phyloP scores from a whole-genome alignment of 2,113 vertebrate genomes.

The Dendrocopos noguchii region DNA sequence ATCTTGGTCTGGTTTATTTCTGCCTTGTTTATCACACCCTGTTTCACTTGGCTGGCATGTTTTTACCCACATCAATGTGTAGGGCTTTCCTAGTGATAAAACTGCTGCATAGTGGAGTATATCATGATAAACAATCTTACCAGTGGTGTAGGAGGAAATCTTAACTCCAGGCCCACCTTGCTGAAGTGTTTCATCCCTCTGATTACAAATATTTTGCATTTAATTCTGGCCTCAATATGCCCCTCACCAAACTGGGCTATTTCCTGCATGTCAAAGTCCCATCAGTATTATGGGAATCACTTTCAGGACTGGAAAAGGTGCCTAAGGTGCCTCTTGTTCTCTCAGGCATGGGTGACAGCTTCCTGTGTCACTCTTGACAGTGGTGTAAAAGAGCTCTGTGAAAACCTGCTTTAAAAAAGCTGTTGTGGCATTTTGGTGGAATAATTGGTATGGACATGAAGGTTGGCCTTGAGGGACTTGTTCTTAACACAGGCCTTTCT shows the following conservation, averaged over 20 bases:
- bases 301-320: not conserved
- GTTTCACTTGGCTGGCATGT: not conserved
- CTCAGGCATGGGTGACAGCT: not conserved
- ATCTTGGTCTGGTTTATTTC: not conserved
- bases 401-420: not conserved
- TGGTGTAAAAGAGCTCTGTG: not conserved
- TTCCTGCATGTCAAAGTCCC: not conserved
- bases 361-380: not conserved
- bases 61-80: not conserved
- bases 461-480: not conserved
- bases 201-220: not conserved
- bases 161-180: not conserved
- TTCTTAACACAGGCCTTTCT: not conserved
- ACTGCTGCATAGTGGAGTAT: not conserved
- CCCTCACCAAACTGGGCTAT: not conserved
- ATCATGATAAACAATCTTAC: not conserved
- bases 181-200: not conserved
- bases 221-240: not conserved
- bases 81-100: not conserved
- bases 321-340: not conserved
- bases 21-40: not conserved
- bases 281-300: not conserved
- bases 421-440: not conserved
- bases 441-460: not conserved
- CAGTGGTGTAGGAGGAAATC: not conserved